Evolutionary conservation across 2,888 invertebrate species (phyloP), one percentile per base, ranked within the genome.

Genomic region (Sesia bembeciformis): DNA sequence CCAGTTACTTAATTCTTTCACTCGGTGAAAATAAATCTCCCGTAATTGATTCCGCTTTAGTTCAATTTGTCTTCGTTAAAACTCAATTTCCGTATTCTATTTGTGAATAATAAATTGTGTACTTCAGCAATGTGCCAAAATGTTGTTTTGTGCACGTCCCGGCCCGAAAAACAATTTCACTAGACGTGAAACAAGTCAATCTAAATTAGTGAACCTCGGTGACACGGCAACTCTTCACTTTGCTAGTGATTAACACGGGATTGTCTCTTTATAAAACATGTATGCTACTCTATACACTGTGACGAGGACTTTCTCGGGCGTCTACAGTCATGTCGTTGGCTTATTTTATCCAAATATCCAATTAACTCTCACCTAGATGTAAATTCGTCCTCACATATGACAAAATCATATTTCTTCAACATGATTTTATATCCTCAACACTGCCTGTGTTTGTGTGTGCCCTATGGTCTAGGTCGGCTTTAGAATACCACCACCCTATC

Each of bases 61-160:
- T 87, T 84, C 84, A 85, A 86, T 87, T 85, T 86, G 85, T 86
- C 86, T 86, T 87, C 84, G 85, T 87, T 86, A 86, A 86, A 87
- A 84, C 84, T 79, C 86, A 84, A 87, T 87, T 84, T 84, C 81
- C 80, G 73, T 76, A 82, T 84, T 84, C 83, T 84, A 84, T 85
- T 84, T 85, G 84, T 82, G 82, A 84, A 84, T 85, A 84, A 86
- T 84, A 86, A 86, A 86, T 85, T 81, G 78, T 75, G 77, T 74
- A 76, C 79, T 81, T 78, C 76, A 76, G 70, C 76, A 71, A 72
- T 80, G 77, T 76, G 72, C 72, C 69, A 69, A 72, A 62, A 66
- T 69, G 71, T 76, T 80, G 76, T 76, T 79, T 74, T 75, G 72
- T 65, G 67, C 73, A 71, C 74, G 68, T 64, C 61, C 60, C 64